phyloP scores from a whole-genome alignment of 2,797 vertebrate species.

The Cetoscarus ocellatus region DNA sequence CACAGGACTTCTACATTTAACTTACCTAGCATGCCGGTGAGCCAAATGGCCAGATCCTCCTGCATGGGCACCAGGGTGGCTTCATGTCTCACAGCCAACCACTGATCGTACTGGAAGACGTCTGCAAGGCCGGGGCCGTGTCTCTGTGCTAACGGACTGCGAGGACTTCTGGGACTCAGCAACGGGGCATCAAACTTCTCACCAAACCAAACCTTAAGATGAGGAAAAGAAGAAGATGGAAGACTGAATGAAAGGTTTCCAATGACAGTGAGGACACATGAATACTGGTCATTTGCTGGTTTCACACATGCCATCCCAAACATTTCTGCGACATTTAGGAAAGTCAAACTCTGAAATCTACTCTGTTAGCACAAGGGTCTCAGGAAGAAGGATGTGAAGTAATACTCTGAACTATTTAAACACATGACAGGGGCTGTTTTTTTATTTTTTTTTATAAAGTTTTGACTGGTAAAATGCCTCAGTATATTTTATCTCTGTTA shows the following conservation, averaged over 20 bases:
- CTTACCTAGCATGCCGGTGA: slow-evolving; percentile 93
- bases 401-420: no score
- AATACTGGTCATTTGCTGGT: no score
- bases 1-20: neutral
- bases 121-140: slow-evolving; percentile 93
- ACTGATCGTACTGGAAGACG: slow-evolving; percentile 95
- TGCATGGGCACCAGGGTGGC: slow-evolving; percentile 96
- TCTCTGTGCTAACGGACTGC: slow-evolving; percentile 87
- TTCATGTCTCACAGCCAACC: slow-evolving; percentile 94
- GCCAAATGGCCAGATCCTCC: slow-evolving; percentile 97
- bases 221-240: neutral
- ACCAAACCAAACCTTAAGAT: slow-evolving; percentile 90
- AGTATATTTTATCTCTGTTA: no score
- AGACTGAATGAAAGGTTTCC: neutral
- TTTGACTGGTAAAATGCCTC: no score
- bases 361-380: no score
- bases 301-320: no score
- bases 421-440: no score
- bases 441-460: no score
- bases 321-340: no score
- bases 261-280: no score
- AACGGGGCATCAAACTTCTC: slow-evolving; percentile 87
- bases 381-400: no score
- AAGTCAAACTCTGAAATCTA: no score
- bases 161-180: slow-evolving; percentile 85